Evolutionary conservation across 2,797 vertebrate species (phyloP).

Genomic region (Chelidonichthys spinosus): DNA sequence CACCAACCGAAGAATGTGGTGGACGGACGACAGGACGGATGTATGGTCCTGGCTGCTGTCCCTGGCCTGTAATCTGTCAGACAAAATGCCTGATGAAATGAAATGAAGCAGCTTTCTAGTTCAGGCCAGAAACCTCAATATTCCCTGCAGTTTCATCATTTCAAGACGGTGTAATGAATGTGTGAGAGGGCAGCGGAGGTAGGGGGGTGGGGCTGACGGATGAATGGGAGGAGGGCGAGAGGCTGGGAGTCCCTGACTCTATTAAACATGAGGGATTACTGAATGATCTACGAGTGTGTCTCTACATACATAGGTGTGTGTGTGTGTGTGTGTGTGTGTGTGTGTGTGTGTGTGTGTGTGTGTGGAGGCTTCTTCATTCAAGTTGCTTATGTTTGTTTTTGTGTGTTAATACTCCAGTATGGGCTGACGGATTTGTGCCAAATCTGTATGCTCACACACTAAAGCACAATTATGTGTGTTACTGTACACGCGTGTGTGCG

Average conservation of each 20-base stretch:
- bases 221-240: constrained; percentile 1
- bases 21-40: no score
- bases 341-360: not conserved
- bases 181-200: not conserved
- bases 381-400: not conserved
- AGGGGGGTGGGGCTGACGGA: not conserved
- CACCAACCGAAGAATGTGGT: not conserved
- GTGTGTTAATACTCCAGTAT: not conserved
- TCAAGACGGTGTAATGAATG: constrained; percentile 23
- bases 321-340: not conserved
- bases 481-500: not conserved
- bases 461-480: constrained; percentile 7
- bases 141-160: constrained; percentile 21
- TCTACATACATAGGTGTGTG: not conserved
- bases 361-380: not conserved
- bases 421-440: constrained; percentile 5
- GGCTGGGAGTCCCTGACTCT: constrained; percentile 19
- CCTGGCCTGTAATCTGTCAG: constrained; percentile 1
- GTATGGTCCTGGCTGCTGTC: not conserved
- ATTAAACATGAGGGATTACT: constrained; percentile 59
- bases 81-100: constrained; percentile 5
- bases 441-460: constrained; percentile 7
- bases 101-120: constrained; percentile 4
- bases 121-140: constrained; percentile 12
- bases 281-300: constrained; percentile 32